Percentiles rank a stretch among this genome's conserved stretches.
Conservation (phyloP, 2,797 vertebrate species). For the Scyliorhinus canicula region DNA sequence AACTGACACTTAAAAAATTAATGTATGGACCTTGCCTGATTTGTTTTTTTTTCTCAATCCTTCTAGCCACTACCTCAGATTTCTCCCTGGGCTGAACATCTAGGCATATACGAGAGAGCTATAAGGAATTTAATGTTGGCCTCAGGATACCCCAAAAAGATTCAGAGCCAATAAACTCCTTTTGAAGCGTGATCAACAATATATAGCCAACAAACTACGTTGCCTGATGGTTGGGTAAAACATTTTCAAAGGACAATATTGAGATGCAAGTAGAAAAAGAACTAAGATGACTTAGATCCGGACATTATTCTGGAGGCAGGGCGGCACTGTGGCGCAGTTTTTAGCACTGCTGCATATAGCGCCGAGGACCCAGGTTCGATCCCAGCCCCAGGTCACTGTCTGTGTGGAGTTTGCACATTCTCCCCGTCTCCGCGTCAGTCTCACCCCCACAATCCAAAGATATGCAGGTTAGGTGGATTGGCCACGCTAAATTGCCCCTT, state of each 20-base stretch:
- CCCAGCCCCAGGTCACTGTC: too few relatives aligned
- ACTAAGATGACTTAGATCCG: not conserved
- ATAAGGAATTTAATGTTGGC: not conserved
- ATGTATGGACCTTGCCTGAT: not conserved
- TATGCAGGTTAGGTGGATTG: too few relatives aligned
- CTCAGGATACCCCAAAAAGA: not conserved
- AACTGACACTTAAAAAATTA: not conserved
- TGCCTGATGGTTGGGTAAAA: not conserved
- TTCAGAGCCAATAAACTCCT: not conserved
- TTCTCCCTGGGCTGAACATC: not conserved
- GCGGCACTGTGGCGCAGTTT: too few relatives aligned
- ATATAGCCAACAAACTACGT: not conserved
- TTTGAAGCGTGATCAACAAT: not conserved
- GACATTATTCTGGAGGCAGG: too few relatives aligned
- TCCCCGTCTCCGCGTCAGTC: too few relatives aligned
- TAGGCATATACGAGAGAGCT: not conserved
- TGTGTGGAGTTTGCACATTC: too few relatives aligned
- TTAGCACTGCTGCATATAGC: too few relatives aligned
- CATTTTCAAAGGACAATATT: not conserved
- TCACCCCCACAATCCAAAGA: too few relatives aligned
- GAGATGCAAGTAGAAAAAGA: not conserved
- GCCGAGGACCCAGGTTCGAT: too few relatives aligned
- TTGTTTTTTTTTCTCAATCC: not conserved
- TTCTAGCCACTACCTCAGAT: not conserved
- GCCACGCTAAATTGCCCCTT: too few relatives aligned